Evolutionary conservation across 2,797 vertebrate genomes (phyloP), one percentile per base, ranked within the genome.

Genomic region (Tympanoctomys barrerae): DNA sequence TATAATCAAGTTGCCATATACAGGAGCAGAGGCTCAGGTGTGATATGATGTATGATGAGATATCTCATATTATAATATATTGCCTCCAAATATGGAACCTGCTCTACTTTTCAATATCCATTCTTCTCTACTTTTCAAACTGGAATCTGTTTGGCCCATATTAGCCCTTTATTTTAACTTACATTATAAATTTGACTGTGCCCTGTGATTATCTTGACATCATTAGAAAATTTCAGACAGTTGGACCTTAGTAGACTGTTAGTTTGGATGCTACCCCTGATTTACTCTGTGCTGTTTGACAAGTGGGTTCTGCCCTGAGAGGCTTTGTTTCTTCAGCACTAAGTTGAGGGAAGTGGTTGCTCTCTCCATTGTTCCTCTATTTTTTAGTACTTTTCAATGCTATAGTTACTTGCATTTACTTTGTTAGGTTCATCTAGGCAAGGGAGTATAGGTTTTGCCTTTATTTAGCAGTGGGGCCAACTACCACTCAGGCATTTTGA

Each of bases 341-440:
- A 33, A 95, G 71, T 80, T 22, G 5, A 81, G 64, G 82, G 84
- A 57, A 62, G 54, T 87, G 21, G 49, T 70, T 78, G 77, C 31
- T 39, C 52, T 83, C 57, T 92, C 42, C 92, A 7, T 36, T 70
- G 1, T 94, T 90, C 79, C 13, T 80, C 68, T 49, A 11, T 71
- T 71, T 78, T 94, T 95, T 85, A 59, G 70, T 92, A 62, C 18
- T 54, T 93, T 92, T 79, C 31, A 75, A 85, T 92, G 94, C 49
- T 77, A 39, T 21, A 66, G 5, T 80, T 87, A 81, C 36, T 92
- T 71, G 19, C 80, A 54, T 78, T 94, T 73, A 33, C 68, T 79
- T 90, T 80, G 28, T 89, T 42, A 77, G 84, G 18, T 18, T 94
- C 49, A 52, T 22, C 11, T 46, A 79, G 73, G 19, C 0, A n/a